Evolutionary conservation across 2,888 invertebrate genomes (phyloP).

Genomic region (Adelphocoris suturalis): DNA sequence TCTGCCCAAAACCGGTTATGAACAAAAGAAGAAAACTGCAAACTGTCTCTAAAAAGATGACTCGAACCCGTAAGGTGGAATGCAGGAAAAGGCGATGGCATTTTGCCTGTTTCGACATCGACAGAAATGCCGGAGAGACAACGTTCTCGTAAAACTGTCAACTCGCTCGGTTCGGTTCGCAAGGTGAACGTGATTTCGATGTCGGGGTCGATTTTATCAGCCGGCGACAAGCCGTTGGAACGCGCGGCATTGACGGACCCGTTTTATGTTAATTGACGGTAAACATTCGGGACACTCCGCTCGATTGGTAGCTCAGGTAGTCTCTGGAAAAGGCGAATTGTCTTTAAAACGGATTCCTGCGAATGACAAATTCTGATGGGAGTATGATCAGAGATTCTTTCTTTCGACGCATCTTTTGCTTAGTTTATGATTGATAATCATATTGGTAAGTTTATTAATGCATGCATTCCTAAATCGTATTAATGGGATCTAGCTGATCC

Average conservation of each 20-base stretch:
- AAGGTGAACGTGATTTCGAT: conserved; percentile 33
- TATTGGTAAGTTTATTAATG: too few species aligned
- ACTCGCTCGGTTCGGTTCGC: background rate
- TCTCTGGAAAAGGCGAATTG: background rate
- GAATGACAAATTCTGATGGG: background rate
- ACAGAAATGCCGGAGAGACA: background rate
- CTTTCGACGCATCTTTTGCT: too few species aligned
- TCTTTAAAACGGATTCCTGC: background rate
- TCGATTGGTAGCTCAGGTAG: background rate
- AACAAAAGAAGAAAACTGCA: too few species aligned
- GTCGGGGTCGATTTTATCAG: conserved; percentile 10
- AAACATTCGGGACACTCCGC: conserved; percentile 18
- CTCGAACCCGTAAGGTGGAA: background rate
- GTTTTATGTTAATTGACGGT: conserved; percentile 16
- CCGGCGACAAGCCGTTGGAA: background rate
- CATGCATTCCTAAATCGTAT: too few species aligned
- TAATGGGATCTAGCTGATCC: too few species aligned
- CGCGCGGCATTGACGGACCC: conserved; percentile 24
- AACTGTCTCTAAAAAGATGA: background rate
- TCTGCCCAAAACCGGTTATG: too few species aligned
- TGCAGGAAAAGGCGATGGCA: background rate
- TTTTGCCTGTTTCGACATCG: background rate
- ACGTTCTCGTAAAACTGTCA: conserved; percentile 20
- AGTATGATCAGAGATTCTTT: background rate
- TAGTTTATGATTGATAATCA: too few species aligned